Evolutionary conservation across 2,888 invertebrate genomes (phyloP), one percentile per base, ranked within the genome.

Genomic region (Hirtodrosophila cameraria): DNA sequence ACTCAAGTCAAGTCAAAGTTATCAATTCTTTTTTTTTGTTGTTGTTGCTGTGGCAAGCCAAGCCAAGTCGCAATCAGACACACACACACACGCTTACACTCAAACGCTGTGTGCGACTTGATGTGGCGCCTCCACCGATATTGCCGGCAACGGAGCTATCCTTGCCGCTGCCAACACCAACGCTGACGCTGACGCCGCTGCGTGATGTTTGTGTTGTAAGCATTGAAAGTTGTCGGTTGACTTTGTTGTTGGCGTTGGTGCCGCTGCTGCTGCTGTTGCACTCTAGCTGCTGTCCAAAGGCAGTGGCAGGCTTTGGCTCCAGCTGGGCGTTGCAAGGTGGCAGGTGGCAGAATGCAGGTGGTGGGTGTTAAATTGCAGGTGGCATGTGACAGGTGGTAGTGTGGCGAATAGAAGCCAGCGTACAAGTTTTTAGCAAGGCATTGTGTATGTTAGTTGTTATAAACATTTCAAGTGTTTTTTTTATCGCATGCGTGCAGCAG

Each of bases 221-320:
- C 88, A 94, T 92, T 68, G 95, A 94, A 78, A 94, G 91, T 89
- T 94, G 94, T 54, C 94, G 93, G 75, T 93, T 93, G 89, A 93
- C 93, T 91, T 92, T 92, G 91, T 93, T 86, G 79, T 77, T 93
- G 83, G 92, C 93, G 83, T 93, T 72, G 82, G 93, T 72, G 83
- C 93, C 67, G 83, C 93, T 58, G 84, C 93, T 61, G 80, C 78
- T 77, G 72, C 61, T 86, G 54, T 86, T 83, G 70, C 78, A 93
- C 90, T 94, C 94, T 88, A 94, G 75, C 71, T 87, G 88, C 75
- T 89, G 94, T 72, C 94, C 93, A 91, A 94, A 92, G 77, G 93
- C 92, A 88, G 93, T 94, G 92, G 93, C 93, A 65, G 86, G 88
- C 73, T 88, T 90, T 58, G 80, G 67, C 66, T 88, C 87, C 85